Evolutionary conservation across 2,888 invertebrate species (phyloP), one percentile per base, ranked within the genome.

Genomic region (Drosophila subquinaria): DNA sequence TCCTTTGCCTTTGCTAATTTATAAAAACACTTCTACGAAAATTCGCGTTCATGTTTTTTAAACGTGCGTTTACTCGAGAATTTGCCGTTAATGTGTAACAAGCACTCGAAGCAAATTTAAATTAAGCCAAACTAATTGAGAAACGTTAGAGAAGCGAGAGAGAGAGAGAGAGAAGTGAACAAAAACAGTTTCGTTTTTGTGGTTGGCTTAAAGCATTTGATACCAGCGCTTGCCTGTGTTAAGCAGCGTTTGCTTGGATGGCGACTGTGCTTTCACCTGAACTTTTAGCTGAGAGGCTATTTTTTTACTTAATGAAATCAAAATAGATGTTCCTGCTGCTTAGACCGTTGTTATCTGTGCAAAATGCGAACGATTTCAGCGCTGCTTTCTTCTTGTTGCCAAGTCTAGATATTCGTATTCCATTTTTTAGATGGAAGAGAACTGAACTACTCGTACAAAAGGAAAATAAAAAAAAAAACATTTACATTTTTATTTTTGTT

Each of bases 221-320:
- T 30, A 61, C 23, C 33, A 50, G n/a, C 45, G 15, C 27, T 33
- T 40, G 30, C 35, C 59, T 51, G 27, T 51, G 27, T 42, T 35
- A 50, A 52, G 68, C 30, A 43, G 45, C 48, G 33, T 36, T 68
- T 63, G 56, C 30, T 56, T 48, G 30, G 47, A 47, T 30, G 33
- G 47, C 23, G 27, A n/a, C 36, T 38, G 40, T 48, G n/a, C 36
- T 30, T 61, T 61, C 20, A 51, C 42, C 48, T 42, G n/a, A 51
- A 59, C 66, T 70, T 70, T 62, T 47, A 69, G 63, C 75, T 76
- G 66, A 48, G 52, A 74, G 88, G 80, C 66, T 88, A 80, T 89
- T 89, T 85, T 88, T 81, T 75, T 83, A 81, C 76, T 69, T 83
- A 88, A 88, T 88, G 89, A 86, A 88, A 88, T 85, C 82, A 88